Percentiles rank a stretch among this genome's conserved stretches.
phyloP scores from a whole-genome alignment of 2,113 vertebrate species.

The Aythya baeri region DNA sequence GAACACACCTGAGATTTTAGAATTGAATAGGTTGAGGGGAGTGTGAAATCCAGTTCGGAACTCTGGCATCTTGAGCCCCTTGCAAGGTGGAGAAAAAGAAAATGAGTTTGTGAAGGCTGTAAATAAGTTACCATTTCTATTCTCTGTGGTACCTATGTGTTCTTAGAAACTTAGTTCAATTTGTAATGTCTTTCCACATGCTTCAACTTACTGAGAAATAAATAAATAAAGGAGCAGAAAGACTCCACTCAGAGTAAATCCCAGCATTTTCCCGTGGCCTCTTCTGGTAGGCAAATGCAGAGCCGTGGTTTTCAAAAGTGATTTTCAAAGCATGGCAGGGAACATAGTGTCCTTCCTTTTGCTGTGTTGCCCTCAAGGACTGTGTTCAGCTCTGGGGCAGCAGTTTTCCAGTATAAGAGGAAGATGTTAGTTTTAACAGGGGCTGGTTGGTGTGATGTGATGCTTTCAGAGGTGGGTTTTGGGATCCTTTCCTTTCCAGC shows the following conservation, averaged over 20 bases:
- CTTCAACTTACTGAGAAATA: background rate
- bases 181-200: background rate
- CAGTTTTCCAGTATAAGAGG: background rate
- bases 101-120: background rate
- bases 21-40: background rate
- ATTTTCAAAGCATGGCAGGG: background rate
- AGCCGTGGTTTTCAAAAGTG: background rate
- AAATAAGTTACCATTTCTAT: background rate
- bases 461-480: background rate
- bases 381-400: background rate
- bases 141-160: background rate
- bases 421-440: background rate
- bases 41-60: background rate
- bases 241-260: background rate
- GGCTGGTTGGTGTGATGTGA: background rate
- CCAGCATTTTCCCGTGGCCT: background rate
- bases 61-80: background rate
- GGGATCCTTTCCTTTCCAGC: background rate
- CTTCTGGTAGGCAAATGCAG: background rate
- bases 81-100: background rate
- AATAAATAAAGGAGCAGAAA: background rate
- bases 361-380: background rate
- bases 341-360: background rate
- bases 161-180: background rate
- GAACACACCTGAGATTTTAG: background rate